These are phyloP conservation scores for Troglohyphantes excavatus DNA, from an alignment of 2,888 invertebrate species.

Conservation along the genomic window DNA sequence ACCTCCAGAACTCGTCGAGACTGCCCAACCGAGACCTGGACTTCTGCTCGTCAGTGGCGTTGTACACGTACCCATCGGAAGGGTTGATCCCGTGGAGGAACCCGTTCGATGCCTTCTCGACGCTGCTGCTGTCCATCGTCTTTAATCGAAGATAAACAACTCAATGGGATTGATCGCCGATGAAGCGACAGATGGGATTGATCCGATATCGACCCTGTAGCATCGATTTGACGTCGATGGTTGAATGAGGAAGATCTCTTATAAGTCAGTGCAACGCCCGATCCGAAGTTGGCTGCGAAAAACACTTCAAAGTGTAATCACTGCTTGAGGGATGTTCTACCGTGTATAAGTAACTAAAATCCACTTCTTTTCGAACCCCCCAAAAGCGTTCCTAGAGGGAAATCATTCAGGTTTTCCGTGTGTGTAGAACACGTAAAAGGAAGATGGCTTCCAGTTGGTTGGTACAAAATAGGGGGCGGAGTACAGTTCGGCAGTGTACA, in stretches of 20 bases:
- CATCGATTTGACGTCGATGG: background rate
- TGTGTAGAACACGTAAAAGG: background rate
- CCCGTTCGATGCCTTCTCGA: constrained; percentile 10
- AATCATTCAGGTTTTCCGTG: background rate
- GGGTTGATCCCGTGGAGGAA: background rate
- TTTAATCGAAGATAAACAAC: too few relatives aligned
- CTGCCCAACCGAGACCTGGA: constrained; percentile 26
- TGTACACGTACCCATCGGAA: constrained; percentile 14
- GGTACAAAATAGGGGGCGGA: background rate
- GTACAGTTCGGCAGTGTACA: background rate
- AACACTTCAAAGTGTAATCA: background rate
- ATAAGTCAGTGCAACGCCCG: too few relatives aligned
- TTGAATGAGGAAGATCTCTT: too few relatives aligned
- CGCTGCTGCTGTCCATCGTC: constrained; percentile 29
- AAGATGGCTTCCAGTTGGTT: background rate
- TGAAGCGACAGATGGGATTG: too few relatives aligned
- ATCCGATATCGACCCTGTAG: background rate
- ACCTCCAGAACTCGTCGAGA: constrained; percentile 89
- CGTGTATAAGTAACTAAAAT: background rate
- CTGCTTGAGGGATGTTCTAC: background rate
- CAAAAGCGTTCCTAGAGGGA: background rate
- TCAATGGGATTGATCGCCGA: too few relatives aligned
- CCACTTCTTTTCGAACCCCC: background rate
- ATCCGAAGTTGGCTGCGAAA: background rate
- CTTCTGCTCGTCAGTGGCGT: constrained; percentile 46